Percentiles rank a stretch among this genome's conserved stretches.
These are phyloP conservation scores for Coenonympha arcania DNA, from an alignment of 2,888 invertebrate genomes.

Conservation along the genomic window DNA sequence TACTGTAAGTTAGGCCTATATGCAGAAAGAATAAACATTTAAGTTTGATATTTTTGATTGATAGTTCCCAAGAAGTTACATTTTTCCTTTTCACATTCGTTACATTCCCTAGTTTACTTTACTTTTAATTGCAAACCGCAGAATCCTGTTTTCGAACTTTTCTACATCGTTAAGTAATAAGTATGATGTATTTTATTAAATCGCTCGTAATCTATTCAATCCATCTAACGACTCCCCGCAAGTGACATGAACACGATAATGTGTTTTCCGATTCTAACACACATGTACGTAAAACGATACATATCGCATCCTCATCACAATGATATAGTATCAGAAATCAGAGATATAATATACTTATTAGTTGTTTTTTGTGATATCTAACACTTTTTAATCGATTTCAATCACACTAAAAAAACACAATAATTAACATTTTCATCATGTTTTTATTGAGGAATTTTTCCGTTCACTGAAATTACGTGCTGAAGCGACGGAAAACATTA, in stretches of 20 bases:
- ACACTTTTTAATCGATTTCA: background rate
- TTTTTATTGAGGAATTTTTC: constrained; percentile 1
- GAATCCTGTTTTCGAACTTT: background rate
- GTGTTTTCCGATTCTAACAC: constrained; percentile 4
- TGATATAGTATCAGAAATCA: background rate
- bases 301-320: background rate
- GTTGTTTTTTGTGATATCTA: background rate
- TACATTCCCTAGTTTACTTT: no score
- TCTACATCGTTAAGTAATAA: no score
- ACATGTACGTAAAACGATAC: background rate
- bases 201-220: background rate
- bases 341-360: background rate
- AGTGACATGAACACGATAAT: background rate
- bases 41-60: no score
- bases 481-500: no score
- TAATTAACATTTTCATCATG: constrained; percentile 4
- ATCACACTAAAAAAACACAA: no score
- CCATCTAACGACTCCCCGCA: background rate
- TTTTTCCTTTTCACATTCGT: no score
- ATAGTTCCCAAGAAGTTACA: no score
- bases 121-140: no score
- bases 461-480: no score
- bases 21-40: no score
- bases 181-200: background rate
- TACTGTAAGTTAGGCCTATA: no score